Evolutionary conservation across 2,888 invertebrate genomes (phyloP).

Genomic region (Tanaodytes sp.): DNA sequence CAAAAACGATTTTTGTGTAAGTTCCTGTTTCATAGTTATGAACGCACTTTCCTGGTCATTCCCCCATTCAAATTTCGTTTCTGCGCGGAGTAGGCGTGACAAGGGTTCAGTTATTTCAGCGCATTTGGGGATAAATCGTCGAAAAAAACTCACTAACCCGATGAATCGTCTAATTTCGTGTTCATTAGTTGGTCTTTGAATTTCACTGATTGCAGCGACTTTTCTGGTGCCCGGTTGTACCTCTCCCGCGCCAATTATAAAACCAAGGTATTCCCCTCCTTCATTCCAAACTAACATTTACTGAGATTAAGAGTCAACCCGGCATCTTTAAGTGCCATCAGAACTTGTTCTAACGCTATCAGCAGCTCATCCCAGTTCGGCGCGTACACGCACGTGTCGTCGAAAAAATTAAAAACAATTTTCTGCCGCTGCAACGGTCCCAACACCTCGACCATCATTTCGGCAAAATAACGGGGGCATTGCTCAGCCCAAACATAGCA

Average conservation of each 20-base stretch:
- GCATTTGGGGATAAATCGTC: background rate
- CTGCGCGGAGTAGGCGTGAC: background rate
- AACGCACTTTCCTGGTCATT: background rate
- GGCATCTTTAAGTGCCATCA: background rate
- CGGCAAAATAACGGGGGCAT: slow-evolving; percentile 30
- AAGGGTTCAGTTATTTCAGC: background rate
- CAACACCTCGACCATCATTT: slow-evolving; percentile 21
- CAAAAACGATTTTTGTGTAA: no score
- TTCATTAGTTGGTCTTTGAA: slow-evolving; percentile 5
- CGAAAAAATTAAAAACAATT: slow-evolving; percentile 12
- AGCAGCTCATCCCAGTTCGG: background rate
- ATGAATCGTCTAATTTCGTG: slow-evolving; percentile 5
- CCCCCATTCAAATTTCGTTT: background rate
- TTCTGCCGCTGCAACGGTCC: slow-evolving; percentile 3
- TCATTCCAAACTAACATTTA: slow-evolving; percentile 18
- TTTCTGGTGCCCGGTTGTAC: slow-evolving; percentile 29
- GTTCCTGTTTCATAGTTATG: background rate
- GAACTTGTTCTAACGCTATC: background rate
- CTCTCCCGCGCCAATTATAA: slow-evolving; percentile 8
- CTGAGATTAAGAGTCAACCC: slow-evolving; percentile 17
- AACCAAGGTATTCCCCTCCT: slow-evolving; percentile 18
- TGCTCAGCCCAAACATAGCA: slow-evolving; percentile 33
- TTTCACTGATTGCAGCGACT: slow-evolving; percentile 2
- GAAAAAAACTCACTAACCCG: slow-evolving; percentile 23
- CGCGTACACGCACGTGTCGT: slow-evolving; percentile 15